These are phyloP conservation scores for Andrena fulva DNA, from an alignment of 2,888 invertebrate genomes.

Conservation along the genomic window DNA sequence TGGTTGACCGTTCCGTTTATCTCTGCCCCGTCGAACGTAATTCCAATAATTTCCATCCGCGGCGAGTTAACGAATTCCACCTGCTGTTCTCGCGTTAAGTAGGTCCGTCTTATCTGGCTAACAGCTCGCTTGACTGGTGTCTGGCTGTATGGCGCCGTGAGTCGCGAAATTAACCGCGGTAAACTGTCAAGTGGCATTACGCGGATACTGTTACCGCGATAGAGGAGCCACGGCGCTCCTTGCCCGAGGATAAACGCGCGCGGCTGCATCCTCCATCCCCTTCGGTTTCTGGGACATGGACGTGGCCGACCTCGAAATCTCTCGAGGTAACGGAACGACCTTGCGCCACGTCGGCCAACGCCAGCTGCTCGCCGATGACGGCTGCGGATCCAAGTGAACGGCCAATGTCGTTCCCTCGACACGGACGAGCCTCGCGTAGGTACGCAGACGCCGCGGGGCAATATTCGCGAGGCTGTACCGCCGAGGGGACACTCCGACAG, in stretches of 20 bases:
- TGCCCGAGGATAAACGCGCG: conserved; percentile 33
- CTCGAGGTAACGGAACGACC: conserved; percentile 74
- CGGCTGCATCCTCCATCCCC: conserved; percentile 37
- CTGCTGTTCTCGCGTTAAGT: conserved; percentile 28
- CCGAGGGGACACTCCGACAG: neutral
- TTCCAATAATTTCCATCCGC: conserved; percentile 3
- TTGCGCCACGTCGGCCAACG: conserved; percentile 65
- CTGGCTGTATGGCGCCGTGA: conserved; percentile 34
- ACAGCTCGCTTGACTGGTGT: conserved; percentile 33
- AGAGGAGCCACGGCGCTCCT: conserved; percentile 21
- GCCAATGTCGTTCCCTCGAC: conserved; percentile 52
- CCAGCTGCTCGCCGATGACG: conserved; percentile 59
- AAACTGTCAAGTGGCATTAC: conserved; percentile 50
- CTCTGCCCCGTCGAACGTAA: neutral
- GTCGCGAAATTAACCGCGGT: conserved; percentile 66
- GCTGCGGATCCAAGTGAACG: conserved; percentile 63
- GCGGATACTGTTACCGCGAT: conserved; percentile 64
- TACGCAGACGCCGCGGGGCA: conserved; percentile 28
- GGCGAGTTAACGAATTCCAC: conserved; percentile 14
- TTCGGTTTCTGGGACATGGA: conserved; percentile 67
- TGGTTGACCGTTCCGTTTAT: neutral
- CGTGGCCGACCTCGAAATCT: conserved; percentile 74
- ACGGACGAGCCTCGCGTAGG: conserved; percentile 33
- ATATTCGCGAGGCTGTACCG: conserved; percentile 25
- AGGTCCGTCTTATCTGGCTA: conserved; percentile 47